Evolutionary conservation across 2,797 vertebrate species (phyloP).

Genomic region (Limnodromus scolopaceus): DNA sequence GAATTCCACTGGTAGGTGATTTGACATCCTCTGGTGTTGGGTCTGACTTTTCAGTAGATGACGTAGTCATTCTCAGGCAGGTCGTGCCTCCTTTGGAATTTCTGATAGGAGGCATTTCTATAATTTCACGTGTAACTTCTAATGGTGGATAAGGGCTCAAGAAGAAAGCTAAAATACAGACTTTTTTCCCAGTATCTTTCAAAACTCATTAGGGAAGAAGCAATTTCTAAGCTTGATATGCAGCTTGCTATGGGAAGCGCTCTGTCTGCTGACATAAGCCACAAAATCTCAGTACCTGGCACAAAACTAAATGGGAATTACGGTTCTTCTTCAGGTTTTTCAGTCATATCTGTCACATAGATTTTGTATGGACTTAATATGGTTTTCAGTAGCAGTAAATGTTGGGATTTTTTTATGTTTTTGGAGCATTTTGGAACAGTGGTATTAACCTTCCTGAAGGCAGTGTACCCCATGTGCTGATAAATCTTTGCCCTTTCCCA

Average conservation of each 20-base stretch:
- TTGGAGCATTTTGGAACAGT: not conserved
- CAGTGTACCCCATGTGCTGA: not conserved
- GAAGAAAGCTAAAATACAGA: not conserved
- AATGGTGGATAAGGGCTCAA: not conserved
- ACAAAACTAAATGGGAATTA: not conserved
- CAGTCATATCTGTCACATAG: not conserved
- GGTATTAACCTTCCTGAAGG: not conserved
- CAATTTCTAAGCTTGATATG: not conserved
- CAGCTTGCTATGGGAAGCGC: not conserved
- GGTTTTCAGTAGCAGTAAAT: not conserved
- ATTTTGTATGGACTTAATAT: not conserved
- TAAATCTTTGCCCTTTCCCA: not conserved
- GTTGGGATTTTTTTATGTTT: not conserved
- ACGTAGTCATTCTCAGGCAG: fast-evolving
- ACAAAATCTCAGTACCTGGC: not conserved
- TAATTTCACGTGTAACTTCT: not conserved
- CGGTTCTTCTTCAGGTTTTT: not conserved
- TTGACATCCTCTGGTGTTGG: not conserved
- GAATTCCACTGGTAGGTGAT: not conserved
- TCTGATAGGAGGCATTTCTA: not conserved
- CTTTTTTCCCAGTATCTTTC: not conserved
- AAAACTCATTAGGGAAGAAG: not conserved
- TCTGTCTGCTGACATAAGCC: not conserved
- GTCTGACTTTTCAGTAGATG: not conserved
- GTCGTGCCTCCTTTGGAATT: not conserved